A percentile compares a stretch with the other conserved stretches of the same genome.
phyloP scores from a whole-genome alignment of 1,140 invertebrate genomes.

The Asbolus verrucosus region DNA sequence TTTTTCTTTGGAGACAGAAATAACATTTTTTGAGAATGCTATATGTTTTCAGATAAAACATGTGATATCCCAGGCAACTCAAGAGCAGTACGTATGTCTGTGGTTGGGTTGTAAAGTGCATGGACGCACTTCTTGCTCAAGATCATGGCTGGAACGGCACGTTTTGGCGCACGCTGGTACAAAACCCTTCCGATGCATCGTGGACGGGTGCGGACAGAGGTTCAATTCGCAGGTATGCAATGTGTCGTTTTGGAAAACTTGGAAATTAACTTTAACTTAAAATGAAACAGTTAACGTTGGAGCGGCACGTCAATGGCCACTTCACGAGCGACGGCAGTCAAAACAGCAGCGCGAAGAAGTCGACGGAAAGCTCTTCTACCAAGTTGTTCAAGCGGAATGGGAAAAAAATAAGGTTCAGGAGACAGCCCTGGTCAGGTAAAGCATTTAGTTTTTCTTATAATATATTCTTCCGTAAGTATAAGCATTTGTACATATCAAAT shows the following conservation, averaged over 20 bases:
- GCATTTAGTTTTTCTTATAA: constrained; percentile 16
- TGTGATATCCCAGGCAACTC: constrained; percentile 85
- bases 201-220: constrained; percentile 90
- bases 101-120: constrained; percentile 97
- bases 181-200: constrained; percentile 95
- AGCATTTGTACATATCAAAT: constrained; percentile 1
- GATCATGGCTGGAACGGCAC: constrained; percentile 93
- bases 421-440: constrained; percentile 85
- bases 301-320: constrained; percentile 94
- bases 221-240: constrained; percentile 88
- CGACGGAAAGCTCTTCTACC: constrained; percentile 73
- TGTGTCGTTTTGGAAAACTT: background rate
- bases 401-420: constrained; percentile 84
- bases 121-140: constrained; percentile 88
- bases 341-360: constrained; percentile 72
- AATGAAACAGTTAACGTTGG: constrained; percentile 84
- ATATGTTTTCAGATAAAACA: constrained; percentile 75
- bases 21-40: background rate
- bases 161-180: constrained; percentile 92
- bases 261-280: too few relatives aligned
- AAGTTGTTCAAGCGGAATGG: constrained; percentile 88
- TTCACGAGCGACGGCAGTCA: constrained; percentile 79
- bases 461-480: constrained; percentile 33
- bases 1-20: too few relatives aligned
- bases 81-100: constrained; percentile 87